Percentiles rank a stretch among this genome's conserved stretches.
Conservation (phyloP, 92 coral and sea anemone species). For the Actinostola sp. region DNA sequence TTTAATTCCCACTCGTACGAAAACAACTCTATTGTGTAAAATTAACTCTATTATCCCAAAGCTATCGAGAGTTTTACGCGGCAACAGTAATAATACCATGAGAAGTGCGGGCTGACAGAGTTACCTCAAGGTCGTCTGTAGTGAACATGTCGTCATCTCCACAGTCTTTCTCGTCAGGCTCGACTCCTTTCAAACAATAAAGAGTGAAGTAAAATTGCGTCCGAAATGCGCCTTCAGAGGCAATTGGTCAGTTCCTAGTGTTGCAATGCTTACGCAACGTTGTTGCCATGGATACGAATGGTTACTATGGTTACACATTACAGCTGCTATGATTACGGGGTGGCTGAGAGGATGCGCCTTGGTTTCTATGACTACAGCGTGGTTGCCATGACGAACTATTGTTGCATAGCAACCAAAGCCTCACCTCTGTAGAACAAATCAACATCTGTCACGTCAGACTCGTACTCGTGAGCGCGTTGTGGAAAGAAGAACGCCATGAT, state of each 20-base stretch:
- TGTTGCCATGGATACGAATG: too few relatives aligned
- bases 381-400: background rate
- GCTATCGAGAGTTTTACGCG: too few relatives aligned
- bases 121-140: slow-evolving; percentile 61
- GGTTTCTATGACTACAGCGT: background rate
- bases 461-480: slow-evolving; percentile 91
- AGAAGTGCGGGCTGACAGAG: background rate
- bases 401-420: background rate
- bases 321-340: background rate
- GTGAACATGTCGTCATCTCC: slow-evolving; percentile 36
- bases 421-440: slow-evolving; percentile 84
- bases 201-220: background rate
- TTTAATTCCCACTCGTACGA: too few relatives aligned
- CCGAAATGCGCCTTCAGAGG: too few relatives aligned
- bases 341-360: background rate
- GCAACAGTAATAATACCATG: too few relatives aligned
- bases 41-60: too few relatives aligned
- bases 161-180: slow-evolving; percentile 39
- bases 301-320: too few relatives aligned
- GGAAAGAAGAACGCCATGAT: slow-evolving; percentile 98
- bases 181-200: slow-evolving; percentile 22
- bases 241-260: too few relatives aligned
- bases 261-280: too few relatives aligned
- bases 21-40: too few relatives aligned
- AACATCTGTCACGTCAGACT: slow-evolving; percentile 75